phyloP scores from a whole-genome alignment of 2,797 vertebrate species.

The Steatocranus sp. region DNA sequence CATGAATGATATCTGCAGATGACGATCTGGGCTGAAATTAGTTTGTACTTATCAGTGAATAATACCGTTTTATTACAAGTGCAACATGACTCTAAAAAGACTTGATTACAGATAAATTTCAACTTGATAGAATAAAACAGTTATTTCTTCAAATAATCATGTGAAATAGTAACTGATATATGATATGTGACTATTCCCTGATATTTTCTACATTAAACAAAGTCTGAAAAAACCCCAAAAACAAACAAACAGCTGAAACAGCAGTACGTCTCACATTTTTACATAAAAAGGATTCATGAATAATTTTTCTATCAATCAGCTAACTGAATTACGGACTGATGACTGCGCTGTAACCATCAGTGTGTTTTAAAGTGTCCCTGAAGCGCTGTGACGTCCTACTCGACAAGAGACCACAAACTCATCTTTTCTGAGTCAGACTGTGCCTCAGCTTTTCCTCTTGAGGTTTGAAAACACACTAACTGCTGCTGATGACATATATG shows the following conservation, averaged over 20 bases:
- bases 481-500: constrained; percentile 1
- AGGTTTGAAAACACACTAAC: not conserved
- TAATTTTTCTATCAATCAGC: not conserved
- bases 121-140: not conserved
- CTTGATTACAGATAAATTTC: accelerated
- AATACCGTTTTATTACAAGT: not conserved
- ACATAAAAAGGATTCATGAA: not conserved
- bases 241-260: not conserved
- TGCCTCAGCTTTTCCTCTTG: not conserved
- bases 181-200: not conserved
- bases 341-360: not conserved
- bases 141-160: not conserved
- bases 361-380: not conserved
- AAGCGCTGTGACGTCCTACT: not conserved
- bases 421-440: not conserved
- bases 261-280: not conserved
- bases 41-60: not conserved
- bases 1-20: not conserved
- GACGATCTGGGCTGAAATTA: not conserved
- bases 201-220: not conserved
- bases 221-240: not conserved
- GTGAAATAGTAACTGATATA: not conserved
- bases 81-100: not conserved
- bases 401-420: not conserved
- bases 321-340: accelerated